Evolutionary conservation across 2,113 vertebrate species (phyloP).

Genomic region (Serinus canaria): DNA sequence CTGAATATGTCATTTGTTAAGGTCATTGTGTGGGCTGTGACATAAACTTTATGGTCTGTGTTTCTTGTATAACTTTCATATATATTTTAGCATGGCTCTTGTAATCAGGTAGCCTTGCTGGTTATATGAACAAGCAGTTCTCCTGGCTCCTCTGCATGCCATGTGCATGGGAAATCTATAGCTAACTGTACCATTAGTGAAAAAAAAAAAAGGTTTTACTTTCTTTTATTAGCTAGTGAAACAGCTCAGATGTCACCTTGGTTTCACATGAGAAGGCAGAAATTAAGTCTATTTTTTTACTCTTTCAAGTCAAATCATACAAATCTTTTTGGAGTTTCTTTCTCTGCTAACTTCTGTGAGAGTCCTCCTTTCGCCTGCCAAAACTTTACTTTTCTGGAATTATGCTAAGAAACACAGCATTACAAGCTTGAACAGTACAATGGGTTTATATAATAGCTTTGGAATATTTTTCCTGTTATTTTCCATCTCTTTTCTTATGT

Average conservation of each 20-base stretch:
- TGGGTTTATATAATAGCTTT: neutral
- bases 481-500: neutral
- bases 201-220: neutral
- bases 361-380: neutral
- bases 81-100: neutral
- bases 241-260: neutral
- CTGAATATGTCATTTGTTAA: neutral
- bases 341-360: neutral
- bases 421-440: neutral
- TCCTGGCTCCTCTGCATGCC: neutral
- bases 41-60: neutral
- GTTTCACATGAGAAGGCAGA: neutral
- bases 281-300: neutral
- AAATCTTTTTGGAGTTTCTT: neutral
- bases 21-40: neutral
- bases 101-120: neutral
- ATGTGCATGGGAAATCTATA: neutral
- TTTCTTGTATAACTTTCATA: neutral
- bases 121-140: neutral
- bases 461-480: slow-evolving; percentile 1
- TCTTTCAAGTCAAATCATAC: neutral
- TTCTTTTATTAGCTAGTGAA: neutral
- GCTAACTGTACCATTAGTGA: neutral
- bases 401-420: neutral
- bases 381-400: neutral